Evolutionary conservation across 2,888 invertebrate genomes (phyloP).

Genomic region (Mycogona germanica): DNA sequence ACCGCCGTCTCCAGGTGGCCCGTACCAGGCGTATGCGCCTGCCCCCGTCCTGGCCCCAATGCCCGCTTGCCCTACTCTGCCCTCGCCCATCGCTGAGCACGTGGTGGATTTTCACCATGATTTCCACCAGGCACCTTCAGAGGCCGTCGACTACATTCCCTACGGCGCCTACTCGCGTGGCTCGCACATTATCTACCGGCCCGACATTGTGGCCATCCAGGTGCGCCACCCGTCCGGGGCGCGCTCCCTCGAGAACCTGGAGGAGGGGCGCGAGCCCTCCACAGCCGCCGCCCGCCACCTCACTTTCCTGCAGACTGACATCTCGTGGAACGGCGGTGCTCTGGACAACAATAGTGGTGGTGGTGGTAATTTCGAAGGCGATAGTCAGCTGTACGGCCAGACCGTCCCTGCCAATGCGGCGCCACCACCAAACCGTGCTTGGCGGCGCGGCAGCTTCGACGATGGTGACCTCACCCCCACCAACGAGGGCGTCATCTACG

Average conservation of each 20-base stretch:
- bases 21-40: constrained; percentile 5
- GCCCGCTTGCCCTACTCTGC: neutral
- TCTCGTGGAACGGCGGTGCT: constrained; percentile 9
- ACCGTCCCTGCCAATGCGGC: neutral
- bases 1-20: neutral
- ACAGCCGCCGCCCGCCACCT: constrained; percentile 10
- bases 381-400: constrained; percentile 28
- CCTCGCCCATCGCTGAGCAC: neutral
- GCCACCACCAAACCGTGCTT: constrained; percentile 27
- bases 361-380: constrained; percentile 35
- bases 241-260: constrained; percentile 21
- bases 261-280: constrained; percentile 15
- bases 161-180: neutral
- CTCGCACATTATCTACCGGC: constrained; percentile 28
- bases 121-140: neutral
- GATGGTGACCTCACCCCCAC: constrained; percentile 85
- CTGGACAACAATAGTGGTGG: constrained; percentile 8
- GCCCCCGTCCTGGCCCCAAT: neutral
- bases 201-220: constrained; percentile 37
- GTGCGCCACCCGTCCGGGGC: constrained; percentile 26
- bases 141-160: constrained; percentile 8
- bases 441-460: constrained; percentile 64
- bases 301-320: constrained; percentile 16
- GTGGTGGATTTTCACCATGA: neutral
- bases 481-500: constrained; percentile 45